Evolutionary conservation across 1,140 invertebrate species (phyloP).

Genomic region (Colletes latitarsis): DNA sequence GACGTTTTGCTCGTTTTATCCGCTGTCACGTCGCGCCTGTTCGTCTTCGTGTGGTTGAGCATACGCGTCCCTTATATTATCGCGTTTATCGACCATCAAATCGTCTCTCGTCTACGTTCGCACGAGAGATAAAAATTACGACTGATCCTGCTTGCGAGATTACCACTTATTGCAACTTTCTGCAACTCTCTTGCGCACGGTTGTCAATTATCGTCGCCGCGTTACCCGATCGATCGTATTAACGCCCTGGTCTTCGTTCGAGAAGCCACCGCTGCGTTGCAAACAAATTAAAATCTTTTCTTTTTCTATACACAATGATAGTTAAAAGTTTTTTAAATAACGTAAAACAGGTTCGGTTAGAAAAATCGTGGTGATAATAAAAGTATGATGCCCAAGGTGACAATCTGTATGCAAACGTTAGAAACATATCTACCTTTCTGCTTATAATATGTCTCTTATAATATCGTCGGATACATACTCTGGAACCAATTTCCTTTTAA

Average conservation of each 20-base stretch:
- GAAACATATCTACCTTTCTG: no score
- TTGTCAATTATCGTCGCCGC: slow-evolving; percentile 48
- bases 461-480: no score
- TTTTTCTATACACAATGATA: no score
- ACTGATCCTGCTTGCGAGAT: slow-evolving; percentile 22
- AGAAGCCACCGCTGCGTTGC: no score
- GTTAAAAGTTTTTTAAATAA: no score
- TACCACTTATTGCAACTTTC: slow-evolving; percentile 40
- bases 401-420: no score
- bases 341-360: no score
- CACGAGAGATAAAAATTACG: background rate
- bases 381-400: no score
- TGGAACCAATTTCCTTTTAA: no score
- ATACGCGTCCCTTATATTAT: slow-evolving; percentile 49
- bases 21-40: slow-evolving; percentile 29
- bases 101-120: slow-evolving; percentile 41
- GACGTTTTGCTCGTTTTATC: slow-evolving; percentile 42
- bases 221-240: slow-evolving; percentile 44
- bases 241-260: slow-evolving; percentile 7
- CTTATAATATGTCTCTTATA: no score
- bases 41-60: slow-evolving; percentile 12
- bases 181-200: slow-evolving; percentile 36
- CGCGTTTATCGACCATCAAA: slow-evolving; percentile 58
- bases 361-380: no score
- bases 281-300: no score